phyloP scores from a whole-genome alignment of 37 sponge, comb jelly and placozoan species.

The Bolinopsis microptera region DNA sequence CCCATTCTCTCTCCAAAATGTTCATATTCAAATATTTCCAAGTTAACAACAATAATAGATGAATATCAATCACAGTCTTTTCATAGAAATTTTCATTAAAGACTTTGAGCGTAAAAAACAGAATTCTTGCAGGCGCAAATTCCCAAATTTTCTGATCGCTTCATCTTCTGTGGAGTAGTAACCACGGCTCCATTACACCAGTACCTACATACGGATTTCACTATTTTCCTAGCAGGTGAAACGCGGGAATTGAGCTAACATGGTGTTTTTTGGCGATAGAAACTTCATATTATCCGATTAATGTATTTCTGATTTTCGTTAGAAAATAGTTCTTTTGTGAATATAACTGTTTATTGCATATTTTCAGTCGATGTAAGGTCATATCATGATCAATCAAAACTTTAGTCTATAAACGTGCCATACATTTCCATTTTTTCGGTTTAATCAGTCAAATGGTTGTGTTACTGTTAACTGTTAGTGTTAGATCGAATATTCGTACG shows the following conservation, averaged over 20 bases:
- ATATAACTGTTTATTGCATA: too few species aligned
- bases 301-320: too few species aligned
- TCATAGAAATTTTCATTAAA: neutral
- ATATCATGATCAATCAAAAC: too few species aligned
- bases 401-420: too few species aligned
- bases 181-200: neutral
- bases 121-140: neutral
- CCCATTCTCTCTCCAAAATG: neutral
- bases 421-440: too few species aligned
- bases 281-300: too few species aligned
- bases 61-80: slow-evolving; percentile 4
- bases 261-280: neutral
- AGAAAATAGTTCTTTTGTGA: too few species aligned
- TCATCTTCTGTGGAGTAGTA: slow-evolving; percentile 9
- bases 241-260: neutral
- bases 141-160: neutral
- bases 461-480: too few species aligned
- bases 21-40: slow-evolving; percentile 12
- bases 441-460: too few species aligned
- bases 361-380: too few species aligned
- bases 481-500: too few species aligned
- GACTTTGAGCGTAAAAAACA: neutral
- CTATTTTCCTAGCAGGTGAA: neutral
- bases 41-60: slow-evolving; percentile 34
- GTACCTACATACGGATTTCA: neutral